Base-by-base conservation (phyloP, 2,113 vertebrate species). In the Cavia aperea region DNA sequence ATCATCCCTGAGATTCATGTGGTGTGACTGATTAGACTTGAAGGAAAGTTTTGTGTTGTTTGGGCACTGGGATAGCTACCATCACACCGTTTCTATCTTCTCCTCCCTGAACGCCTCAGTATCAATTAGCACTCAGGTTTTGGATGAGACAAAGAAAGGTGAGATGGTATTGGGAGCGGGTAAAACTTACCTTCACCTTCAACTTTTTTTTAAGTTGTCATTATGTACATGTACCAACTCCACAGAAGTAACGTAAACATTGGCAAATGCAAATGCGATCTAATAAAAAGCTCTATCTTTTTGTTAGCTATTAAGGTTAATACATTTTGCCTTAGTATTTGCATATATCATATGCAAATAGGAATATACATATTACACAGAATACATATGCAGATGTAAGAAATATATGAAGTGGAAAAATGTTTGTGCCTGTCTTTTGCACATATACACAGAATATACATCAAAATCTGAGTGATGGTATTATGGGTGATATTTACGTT, bases 321-420 rank as follows among this genome's bases (percentile, higher is more conserved):
- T 29, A 81, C n/a, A 70, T 85, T 60, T 13, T 65, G 36, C 31
- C 18, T 88, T 75, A 29, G 51, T 60, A 51, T 39, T 51, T 70
- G n/a, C 5, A 70, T 66, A 16, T 31, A 68, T 46, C 26, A 5
- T 54, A 93, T 82, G 70, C 12, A 26, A 85, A 75, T 51, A 88
- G 19, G 21, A 70, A 31, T 49, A 66, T 68, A 60, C 3, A 24
- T 43, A 49, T 46, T 83, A 31, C 60, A n/a, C n/a, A 87, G 79
- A 56, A 77, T 72, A 88, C 8, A 51, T 39, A 43, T 62, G 5
- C 33, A 79, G 43, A 51, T 73, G 60, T 54, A 83, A 83, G 23
- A 31, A 86, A 92, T 79, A 90, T 66, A 56, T 10, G 24, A 92
- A 94, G 72, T 56, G 79, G 63, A 43, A 88, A 81, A 46, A 58